Evolutionary conservation across 2,888 invertebrate genomes (phyloP).

Genomic region (Erebia epiphron): DNA sequence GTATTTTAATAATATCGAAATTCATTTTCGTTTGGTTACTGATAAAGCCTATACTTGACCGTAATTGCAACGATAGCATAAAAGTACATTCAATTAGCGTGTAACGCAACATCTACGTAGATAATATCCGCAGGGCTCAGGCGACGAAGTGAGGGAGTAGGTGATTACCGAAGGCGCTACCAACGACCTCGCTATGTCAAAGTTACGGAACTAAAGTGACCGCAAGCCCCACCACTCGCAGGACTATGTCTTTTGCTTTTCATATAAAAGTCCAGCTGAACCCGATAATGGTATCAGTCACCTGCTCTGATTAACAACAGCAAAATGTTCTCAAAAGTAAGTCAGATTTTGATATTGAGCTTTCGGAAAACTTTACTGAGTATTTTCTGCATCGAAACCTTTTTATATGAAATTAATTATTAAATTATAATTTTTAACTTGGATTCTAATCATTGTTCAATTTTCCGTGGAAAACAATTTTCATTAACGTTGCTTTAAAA

Average conservation of each 20-base stretch:
- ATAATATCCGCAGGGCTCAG: constrained; percentile 45
- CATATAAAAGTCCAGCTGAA: constrained; percentile 78
- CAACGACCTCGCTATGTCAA: constrained; percentile 80
- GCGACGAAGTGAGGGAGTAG: constrained; percentile 44
- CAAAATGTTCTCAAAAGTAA: constrained; percentile 83
- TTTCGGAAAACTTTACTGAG: not conserved
- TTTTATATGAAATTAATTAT: not conserved
- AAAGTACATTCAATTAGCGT: constrained; percentile 34
- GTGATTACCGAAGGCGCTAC: constrained; percentile 56
- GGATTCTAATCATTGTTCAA: no score
- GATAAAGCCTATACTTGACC: constrained; percentile 16
- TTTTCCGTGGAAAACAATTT: no score
- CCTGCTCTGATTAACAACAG: constrained; percentile 76
- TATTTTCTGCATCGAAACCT: not conserved
- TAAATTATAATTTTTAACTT: not conserved
- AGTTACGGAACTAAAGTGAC: constrained; percentile 81
- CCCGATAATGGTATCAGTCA: constrained; percentile 80
- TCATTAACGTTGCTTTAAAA: no score
- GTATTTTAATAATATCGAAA: constrained; percentile 13
- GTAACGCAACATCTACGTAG: constrained; percentile 46
- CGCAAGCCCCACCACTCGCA: constrained; percentile 70
- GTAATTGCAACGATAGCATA: constrained; percentile 19
- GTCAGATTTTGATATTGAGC: constrained; percentile 44
- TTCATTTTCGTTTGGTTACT: not conserved
- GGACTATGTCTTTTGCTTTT: constrained; percentile 77